Evolutionary conservation across 1,140 invertebrate genomes (phyloP), one percentile per base, ranked within the genome.

Genomic region (Formica exsecta): DNA sequence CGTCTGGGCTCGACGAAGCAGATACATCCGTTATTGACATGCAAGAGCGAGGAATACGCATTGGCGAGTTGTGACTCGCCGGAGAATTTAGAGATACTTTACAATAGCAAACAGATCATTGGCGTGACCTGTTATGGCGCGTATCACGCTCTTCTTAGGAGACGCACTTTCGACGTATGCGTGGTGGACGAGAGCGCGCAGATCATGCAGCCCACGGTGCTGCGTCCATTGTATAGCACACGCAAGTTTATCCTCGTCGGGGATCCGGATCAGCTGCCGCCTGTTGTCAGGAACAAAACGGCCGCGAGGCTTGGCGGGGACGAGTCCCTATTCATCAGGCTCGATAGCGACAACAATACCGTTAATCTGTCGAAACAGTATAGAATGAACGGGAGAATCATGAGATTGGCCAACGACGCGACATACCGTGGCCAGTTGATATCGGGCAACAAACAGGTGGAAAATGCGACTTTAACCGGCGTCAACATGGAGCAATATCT

Each of bases 181-280:
- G 97, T 99, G 22, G 96, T 99, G 0, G 99, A 99, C 93, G 99
- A 99, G 96, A 98, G 98, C 70, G 98, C 98, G 0, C 96, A 98
- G 95, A 97, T 98, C 5, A 92, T 98, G 48, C 98, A 98, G 90
- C 96, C 97, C 11, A 97, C 97, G 0, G 96, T 98, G 19, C 93
- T 99, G 19, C 96, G 97, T 38, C 97, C 98, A 0, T 92, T 99
- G 19, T 97, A 97, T 81, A 95, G 96, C 59, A 96, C 97, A 2
- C 96, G 96, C n/a, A 97, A 96, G 87, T 99, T 99, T 94, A 96
- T 99, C 41, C 95, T 99, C 6, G 98, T 99, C 6, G 99, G 99
- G 7, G 99, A 99, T 96, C 97, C 98, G 0, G 96, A 99, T 90
- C 99, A 99, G 94, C 93, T 99, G 80, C 98, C 98, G 0, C 98